Evolutionary conservation across 2,797 vertebrate genomes (phyloP).

Genomic region (Tangara arthus): DNA sequence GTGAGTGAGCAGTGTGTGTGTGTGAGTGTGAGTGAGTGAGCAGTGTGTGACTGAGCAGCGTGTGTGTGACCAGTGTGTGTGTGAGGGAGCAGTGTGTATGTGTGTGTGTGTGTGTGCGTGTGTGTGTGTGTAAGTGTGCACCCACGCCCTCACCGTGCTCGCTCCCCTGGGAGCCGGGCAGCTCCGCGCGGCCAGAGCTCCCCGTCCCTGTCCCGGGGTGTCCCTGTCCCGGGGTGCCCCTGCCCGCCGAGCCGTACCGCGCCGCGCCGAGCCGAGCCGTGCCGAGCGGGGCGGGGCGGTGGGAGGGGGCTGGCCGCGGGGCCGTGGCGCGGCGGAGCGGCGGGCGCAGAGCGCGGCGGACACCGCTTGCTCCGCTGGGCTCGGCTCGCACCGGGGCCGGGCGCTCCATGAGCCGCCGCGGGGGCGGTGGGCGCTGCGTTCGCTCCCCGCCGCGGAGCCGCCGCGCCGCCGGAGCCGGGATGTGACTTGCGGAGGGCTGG

Average conservation of each 20-base stretch:
- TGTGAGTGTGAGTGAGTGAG: too few relatives aligned
- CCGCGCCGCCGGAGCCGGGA: background rate
- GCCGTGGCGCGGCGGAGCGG: background rate
- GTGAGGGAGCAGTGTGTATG: too few relatives aligned
- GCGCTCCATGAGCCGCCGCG: background rate
- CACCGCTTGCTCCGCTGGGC: background rate
- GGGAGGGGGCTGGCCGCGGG: background rate
- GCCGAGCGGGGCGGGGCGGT: background rate
- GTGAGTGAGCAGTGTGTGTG: too few relatives aligned
- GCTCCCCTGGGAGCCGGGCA: background rate
- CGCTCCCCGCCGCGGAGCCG: background rate
- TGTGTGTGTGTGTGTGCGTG: background rate
- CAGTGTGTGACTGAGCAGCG: too few relatives aligned
- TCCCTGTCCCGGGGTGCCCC: background rate
- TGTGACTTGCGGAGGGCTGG: background rate
- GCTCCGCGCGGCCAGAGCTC: background rate
- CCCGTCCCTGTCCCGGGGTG: background rate
- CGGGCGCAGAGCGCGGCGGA: background rate
- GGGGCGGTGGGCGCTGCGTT: background rate
- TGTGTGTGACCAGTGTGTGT: too few relatives aligned
- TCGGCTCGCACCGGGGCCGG: background rate
- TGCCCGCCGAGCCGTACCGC: background rate
- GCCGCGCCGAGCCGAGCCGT: background rate
- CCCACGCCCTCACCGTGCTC: too few relatives aligned
- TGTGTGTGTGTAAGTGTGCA: accelerated